Conservation (phyloP, 2,113 vertebrate genomes). For the Gymnogyps californianus region DNA sequence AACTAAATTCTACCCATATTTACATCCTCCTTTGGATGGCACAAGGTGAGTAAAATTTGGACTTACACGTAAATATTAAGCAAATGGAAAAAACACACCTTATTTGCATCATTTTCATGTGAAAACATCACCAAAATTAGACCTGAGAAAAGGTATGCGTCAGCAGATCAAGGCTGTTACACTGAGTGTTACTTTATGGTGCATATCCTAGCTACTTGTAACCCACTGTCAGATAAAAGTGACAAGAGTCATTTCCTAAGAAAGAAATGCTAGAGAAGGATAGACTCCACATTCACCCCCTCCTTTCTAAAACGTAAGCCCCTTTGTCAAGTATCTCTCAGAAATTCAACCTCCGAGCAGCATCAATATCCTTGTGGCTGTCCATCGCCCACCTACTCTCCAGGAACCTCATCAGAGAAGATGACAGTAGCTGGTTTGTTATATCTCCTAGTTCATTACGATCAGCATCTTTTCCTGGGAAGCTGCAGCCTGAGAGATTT, state of each 20-base stretch:
- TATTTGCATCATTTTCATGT: not conserved
- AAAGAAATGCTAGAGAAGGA: not conserved
- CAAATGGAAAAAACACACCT: not conserved
- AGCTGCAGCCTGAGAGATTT: not conserved
- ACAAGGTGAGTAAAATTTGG: not conserved
- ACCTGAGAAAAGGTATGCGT: not conserved
- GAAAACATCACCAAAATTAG: not conserved
- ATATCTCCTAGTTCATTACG: rapidly evolving
- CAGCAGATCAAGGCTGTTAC: not conserved
- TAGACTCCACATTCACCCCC: rapidly evolving
- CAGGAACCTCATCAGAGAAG: not conserved
- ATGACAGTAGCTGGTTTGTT: not conserved
- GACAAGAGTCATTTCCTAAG: not conserved
- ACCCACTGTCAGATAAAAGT: not conserved
- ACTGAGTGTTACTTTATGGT: not conserved
- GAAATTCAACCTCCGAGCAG: not conserved
- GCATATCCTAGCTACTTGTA: not conserved
- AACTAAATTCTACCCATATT: not conserved
- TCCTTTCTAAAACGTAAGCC: not conserved
- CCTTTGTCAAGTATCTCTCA: not conserved
- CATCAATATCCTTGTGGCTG: not conserved
- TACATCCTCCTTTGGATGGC: not conserved
- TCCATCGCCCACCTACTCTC: not conserved
- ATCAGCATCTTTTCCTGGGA: not conserved
- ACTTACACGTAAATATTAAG: not conserved